Conservation (phyloP, 2,888 invertebrate genomes). For the Ophion obscuratus region DNA sequence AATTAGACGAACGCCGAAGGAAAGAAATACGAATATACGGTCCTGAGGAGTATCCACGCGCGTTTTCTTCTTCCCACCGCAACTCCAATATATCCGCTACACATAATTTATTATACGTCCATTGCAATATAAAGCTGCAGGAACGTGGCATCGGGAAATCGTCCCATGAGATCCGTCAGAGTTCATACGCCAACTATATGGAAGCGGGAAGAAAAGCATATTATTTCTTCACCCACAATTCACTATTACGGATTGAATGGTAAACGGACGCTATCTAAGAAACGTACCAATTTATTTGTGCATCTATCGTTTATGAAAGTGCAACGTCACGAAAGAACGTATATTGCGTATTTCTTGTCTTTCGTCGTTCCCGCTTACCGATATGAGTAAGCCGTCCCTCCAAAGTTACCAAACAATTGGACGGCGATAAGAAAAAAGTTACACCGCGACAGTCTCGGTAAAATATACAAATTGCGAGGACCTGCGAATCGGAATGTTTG, state of each 20-base stretch:
- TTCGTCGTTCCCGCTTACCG: conserved; percentile 59
- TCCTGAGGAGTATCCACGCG: neutral
- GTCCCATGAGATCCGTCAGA: too few species aligned
- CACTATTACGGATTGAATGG: too few species aligned
- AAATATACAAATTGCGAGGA: conserved; percentile 61
- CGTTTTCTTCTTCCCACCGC: neutral
- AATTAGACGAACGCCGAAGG: conserved; percentile 60
- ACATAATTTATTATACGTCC: neutral
- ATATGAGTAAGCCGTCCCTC: conserved; percentile 72
- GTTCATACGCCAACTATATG: too few species aligned
- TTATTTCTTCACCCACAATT: too few species aligned
- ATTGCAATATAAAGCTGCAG: neutral
- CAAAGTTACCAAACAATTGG: conserved; percentile 70
- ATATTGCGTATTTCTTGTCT: conserved; percentile 43
- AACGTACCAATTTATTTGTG: neutral
- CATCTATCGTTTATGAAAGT: neutral
- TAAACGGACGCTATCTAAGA: neutral
- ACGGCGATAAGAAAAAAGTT: conserved; percentile 51
- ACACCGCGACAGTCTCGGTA: conserved; percentile 28
- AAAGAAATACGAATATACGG: conserved; percentile 45
- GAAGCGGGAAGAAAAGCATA: too few species aligned
- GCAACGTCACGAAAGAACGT: neutral
- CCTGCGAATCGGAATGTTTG: conserved; percentile 37
- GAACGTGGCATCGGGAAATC: too few species aligned
- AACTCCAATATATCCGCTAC: neutral